Evolutionary conservation across 2,113 vertebrate species (phyloP).

Genomic region (Apodemus sylvaticus): DNA sequence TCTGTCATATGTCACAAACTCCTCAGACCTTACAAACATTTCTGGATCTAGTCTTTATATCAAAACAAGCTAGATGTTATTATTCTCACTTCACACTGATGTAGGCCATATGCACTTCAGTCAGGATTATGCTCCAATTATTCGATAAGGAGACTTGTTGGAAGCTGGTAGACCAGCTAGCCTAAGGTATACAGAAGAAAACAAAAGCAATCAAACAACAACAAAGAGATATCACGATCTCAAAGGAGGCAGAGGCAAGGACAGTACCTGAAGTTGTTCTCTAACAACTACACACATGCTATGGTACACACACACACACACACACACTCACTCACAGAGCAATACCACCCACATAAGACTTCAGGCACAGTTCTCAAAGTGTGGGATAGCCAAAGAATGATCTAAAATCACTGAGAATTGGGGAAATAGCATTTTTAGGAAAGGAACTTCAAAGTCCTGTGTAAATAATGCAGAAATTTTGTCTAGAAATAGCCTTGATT

Average conservation of each 20-base stretch:
- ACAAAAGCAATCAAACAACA: too few species aligned
- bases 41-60: conserved; percentile 40
- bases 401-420: not conserved
- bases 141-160: not conserved
- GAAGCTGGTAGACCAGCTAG: not conserved
- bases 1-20: conserved; percentile 35
- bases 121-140: not conserved
- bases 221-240: not conserved
- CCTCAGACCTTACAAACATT: conserved; percentile 44
- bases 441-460: not conserved
- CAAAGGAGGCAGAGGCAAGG: not conserved
- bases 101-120: not conserved
- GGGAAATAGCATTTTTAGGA: not conserved
- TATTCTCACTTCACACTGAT: not conserved
- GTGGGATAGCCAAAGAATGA: not conserved
- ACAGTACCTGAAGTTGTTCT: not conserved
- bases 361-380: not conserved
- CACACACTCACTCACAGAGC: not conserved
- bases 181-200: not conserved
- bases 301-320: not conserved
- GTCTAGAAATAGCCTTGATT: not conserved
- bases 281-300: not conserved
- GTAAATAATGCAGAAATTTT: not conserved
- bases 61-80: conserved; percentile 17
- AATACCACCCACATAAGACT: not conserved